These are phyloP conservation scores for Brachionus asplanchnoidis DNA, from an alignment of 1,140 invertebrate genomes.

Conservation along the genomic window DNA sequence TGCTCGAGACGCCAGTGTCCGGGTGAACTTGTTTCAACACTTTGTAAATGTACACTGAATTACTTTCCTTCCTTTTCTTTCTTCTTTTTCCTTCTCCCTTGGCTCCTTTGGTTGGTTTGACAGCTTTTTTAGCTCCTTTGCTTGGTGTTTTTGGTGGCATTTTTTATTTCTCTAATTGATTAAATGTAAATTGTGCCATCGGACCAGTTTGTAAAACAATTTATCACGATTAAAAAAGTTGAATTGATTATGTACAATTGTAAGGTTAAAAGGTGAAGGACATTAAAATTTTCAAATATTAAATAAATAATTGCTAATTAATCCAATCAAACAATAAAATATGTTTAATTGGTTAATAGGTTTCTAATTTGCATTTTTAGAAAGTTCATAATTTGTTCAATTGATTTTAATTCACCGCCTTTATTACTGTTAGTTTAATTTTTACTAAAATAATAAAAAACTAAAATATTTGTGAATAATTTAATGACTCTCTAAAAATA, in stretches of 20 bases:
- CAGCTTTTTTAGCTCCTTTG: not conserved
- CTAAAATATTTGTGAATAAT: not conserved
- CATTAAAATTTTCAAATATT: not conserved
- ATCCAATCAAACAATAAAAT: not conserved
- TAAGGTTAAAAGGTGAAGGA: not conserved
- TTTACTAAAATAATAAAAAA: not conserved
- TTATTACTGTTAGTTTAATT: not conserved
- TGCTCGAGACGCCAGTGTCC: constrained; percentile 59
- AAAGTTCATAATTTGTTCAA: not conserved
- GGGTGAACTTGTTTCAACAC: constrained; percentile 59
- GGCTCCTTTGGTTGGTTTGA: constrained; percentile 5
- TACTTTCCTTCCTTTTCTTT: constrained; percentile 42
- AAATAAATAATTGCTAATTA: not conserved
- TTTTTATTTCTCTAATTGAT: too few relatives aligned
- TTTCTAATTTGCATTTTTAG: not conserved
- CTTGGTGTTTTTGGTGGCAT: constrained; percentile 38
- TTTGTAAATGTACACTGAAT: constrained; percentile 48
- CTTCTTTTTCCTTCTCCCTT: not conserved
- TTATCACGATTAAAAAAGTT: not conserved
- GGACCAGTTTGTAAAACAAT: not conserved
- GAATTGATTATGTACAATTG: not conserved
- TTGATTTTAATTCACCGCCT: not conserved
- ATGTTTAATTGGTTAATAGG: not conserved
- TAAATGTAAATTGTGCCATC: too few relatives aligned
- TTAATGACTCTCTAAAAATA: not conserved